Evolutionary conservation across 2,888 invertebrate genomes (phyloP).

Genomic region (Bursaphelenchus okinawaensis): DNA sequence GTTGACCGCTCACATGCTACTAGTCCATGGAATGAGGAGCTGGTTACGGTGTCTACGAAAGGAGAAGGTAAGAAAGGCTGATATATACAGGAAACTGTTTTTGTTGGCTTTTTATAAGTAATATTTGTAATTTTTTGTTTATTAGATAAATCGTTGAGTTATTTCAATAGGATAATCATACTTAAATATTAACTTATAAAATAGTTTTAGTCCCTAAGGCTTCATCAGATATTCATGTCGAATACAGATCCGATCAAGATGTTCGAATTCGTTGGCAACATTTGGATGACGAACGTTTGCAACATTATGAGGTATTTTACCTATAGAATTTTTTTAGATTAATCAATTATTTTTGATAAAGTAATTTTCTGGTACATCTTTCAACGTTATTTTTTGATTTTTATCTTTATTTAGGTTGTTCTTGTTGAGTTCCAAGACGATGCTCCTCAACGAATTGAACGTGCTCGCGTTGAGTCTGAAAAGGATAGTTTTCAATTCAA

Average conservation of each 20-base stretch:
- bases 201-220: constrained; percentile 36
- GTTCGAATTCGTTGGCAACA: constrained; percentile 50
- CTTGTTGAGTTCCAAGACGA: constrained; percentile 28
- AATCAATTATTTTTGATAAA: not conserved
- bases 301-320: constrained; percentile 57
- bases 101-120: not conserved
- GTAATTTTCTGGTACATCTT: not conserved
- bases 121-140: not conserved
- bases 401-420: constrained; percentile 37
- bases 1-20: constrained; percentile 45
- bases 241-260: constrained; percentile 47
- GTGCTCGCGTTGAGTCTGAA: constrained; percentile 45
- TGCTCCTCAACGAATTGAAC: constrained; percentile 30
- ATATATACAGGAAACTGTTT: constrained; percentile 4
- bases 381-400: constrained; percentile 2
- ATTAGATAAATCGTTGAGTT: not conserved
- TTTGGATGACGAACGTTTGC: constrained; percentile 41
- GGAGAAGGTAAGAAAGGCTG: constrained; percentile 38
- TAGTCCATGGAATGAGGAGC: constrained; percentile 54
- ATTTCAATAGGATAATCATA: too few relatives aligned
- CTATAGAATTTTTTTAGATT: too few relatives aligned
- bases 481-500: constrained; percentile 42
- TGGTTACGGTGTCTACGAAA: constrained; percentile 48
- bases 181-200: not conserved
- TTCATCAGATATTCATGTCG: constrained; percentile 33